Percentiles rank a stretch among this genome's conserved stretches.
Conservation (phyloP, 2,888 invertebrate genomes). For the Pheosia gnoma region DNA sequence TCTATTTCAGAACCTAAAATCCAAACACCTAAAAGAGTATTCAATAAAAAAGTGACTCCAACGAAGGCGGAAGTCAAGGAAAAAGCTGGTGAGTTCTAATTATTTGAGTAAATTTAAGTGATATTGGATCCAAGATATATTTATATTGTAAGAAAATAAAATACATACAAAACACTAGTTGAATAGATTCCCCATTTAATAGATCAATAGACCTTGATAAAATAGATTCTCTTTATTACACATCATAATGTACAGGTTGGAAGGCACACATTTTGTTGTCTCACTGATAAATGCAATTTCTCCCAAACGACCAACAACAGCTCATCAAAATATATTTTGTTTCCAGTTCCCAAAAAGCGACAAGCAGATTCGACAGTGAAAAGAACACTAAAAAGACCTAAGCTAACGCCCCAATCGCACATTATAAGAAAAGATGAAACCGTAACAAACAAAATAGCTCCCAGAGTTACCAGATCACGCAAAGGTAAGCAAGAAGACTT, state of each 20-base stretch:
- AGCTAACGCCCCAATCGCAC: conserved; percentile 2
- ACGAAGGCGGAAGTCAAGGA: not conserved
- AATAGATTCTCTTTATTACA: too few relatives aligned
- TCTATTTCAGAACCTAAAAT: not conserved
- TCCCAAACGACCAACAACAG: not conserved
- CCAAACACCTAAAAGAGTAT: not conserved
- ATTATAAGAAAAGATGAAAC: conserved; percentile 9
- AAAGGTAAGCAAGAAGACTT: conserved; percentile 27
- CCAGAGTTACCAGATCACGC: not conserved
- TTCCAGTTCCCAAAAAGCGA: conserved; percentile 39
- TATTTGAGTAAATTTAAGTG: not conserved
- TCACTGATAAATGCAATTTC: not conserved
- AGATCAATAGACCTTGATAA: too few relatives aligned
- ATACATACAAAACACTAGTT: too few relatives aligned
- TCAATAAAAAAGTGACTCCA: not conserved
- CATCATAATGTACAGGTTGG: too few relatives aligned
- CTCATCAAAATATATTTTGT: not conserved
- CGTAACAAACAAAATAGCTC: not conserved
- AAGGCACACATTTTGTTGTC: too few relatives aligned
- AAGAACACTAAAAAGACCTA: conserved; percentile 14
- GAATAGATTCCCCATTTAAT: too few relatives aligned
- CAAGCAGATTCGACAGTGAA: conserved; percentile 31
- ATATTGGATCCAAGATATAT: too few relatives aligned
- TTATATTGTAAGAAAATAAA: too few relatives aligned
- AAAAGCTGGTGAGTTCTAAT: not conserved